A percentile compares a stretch with the other conserved stretches of the same genome.
Evolutionary conservation across 2,113 vertebrate genomes (phyloP).

Genomic region (Phalacrocorax carbo): DNA sequence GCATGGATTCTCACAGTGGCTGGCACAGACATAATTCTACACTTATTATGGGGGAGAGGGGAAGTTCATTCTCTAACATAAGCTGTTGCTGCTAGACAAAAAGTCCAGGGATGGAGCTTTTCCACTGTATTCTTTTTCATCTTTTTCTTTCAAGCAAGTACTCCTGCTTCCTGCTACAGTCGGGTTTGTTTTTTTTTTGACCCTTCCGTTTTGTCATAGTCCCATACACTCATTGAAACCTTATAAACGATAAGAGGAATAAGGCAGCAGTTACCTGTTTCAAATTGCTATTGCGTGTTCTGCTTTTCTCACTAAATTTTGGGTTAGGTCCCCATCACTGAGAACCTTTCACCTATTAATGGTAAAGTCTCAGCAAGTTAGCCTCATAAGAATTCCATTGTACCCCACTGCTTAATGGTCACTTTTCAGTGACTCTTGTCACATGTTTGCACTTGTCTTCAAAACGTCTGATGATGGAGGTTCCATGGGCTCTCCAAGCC

Average conservation of each 20-base stretch:
- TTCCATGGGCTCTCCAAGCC: not conserved
- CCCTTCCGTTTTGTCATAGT: not conserved
- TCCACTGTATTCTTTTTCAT: not conserved
- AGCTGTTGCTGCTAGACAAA: not conserved
- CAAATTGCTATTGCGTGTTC: not conserved
- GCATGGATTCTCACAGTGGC: not conserved
- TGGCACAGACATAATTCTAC: not conserved
- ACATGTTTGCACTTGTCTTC: not conserved
- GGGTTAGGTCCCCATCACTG: not conserved
- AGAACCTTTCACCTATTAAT: not conserved
- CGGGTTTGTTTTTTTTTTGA: too few relatives aligned
- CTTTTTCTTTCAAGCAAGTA: not conserved
- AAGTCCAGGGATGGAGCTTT: not conserved
- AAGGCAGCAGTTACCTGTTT: not conserved
- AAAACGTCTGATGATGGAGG: not conserved
- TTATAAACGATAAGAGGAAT: not conserved
- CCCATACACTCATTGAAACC: not conserved
- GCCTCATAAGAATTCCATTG: not conserved
- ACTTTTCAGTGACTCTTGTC: not conserved
- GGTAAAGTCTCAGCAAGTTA: not conserved
- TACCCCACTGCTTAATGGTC: not conserved
- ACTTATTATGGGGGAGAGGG: not conserved
- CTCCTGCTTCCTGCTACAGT: not conserved
- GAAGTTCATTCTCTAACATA: not conserved
- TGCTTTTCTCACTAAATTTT: not conserved